Base-by-base conservation (phyloP, 1,140 invertebrate species). In the Archegozetes longisetosus region DNA sequence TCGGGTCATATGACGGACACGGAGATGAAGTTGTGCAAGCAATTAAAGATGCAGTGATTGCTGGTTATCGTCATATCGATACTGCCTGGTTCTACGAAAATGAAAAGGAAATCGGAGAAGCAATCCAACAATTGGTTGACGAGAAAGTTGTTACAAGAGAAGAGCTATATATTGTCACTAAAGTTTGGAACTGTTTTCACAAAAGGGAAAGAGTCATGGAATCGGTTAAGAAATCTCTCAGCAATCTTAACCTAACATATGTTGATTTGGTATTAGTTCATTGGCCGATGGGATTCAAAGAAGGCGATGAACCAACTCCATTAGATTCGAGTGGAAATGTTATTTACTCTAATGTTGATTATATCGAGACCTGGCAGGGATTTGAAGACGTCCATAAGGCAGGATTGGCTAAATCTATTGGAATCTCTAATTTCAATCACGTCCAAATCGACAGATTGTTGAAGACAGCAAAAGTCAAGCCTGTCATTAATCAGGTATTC, bases 361-460 rank as follows among this genome's bases (percentile, higher is more conserved):
- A 53, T 50, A 46, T 46, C 22, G 51, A 53, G 12, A 56, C 62
- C 14, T 64, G 53, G 26, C 27, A 59, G 25, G 63, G 51, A 26
- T 64, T 65, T 52, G 64, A 65, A 52, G 51, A 64, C 14, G 48
- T 28, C 14, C 14, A 26, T 23, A 73, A 78, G 20, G 72, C 80
- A 51, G 86, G 86, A 0, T 73, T 88, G 6, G 74, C 78, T 0
- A 80, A 75, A 51, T 82, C 82, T 58, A 87, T 95, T 67, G 90
- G 91, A 0, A 64, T 94, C 0, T 91, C 88, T 40, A 95, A 95
- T 71, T 94, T 94, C 68, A 92, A 89, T 69, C 80, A 77, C 24
- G 70, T 78, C 25, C 90, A 94, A 73, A 78, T 91, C 12, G 76
- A 83, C 46, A 74, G 84, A 14, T 65, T 94, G 20, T 51, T 63